Evolutionary conservation across 2,797 vertebrate genomes (phyloP).

Genomic region (Discoglossus pictus): DNA sequence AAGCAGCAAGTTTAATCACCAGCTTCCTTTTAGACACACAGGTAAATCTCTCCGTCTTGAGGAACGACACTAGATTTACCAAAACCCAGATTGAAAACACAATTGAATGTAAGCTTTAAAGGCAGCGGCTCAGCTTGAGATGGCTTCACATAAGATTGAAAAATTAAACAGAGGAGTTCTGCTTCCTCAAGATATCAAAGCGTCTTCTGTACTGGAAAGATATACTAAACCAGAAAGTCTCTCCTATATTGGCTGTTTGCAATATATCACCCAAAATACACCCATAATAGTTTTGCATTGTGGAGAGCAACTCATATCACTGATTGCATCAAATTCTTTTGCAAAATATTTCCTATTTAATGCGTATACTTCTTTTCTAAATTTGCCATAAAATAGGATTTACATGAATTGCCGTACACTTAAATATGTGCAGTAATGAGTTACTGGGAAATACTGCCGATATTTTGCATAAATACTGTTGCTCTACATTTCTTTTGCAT

Average conservation of each 20-base stretch:
- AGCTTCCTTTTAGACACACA: constrained; percentile 16
- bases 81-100: constrained; percentile 38
- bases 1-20: constrained; percentile 5
- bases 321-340: neutral
- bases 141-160: constrained; percentile 9
- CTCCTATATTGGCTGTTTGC: neutral
- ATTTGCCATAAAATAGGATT: constrained; percentile 12
- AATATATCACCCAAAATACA: neutral
- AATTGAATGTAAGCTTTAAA: constrained; percentile 35
- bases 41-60: constrained; percentile 29
- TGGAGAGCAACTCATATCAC: neutral
- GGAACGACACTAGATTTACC: constrained; percentile 17
- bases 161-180: constrained; percentile 22
- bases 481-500: neutral
- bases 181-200: constrained; percentile 7
- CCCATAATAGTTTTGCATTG: constrained; percentile 9
- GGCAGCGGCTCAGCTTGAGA: constrained; percentile 17
- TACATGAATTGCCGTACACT: neutral
- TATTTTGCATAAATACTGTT: neutral
- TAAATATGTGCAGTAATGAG: neutral
- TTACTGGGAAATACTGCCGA: neutral
- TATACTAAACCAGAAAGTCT: neutral
- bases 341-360: neutral
- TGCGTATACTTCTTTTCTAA: neutral
- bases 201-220: neutral